Evolutionary conservation across 1,140 invertebrate species (phyloP).

Genomic region (Lanistes nyassanus): DNA sequence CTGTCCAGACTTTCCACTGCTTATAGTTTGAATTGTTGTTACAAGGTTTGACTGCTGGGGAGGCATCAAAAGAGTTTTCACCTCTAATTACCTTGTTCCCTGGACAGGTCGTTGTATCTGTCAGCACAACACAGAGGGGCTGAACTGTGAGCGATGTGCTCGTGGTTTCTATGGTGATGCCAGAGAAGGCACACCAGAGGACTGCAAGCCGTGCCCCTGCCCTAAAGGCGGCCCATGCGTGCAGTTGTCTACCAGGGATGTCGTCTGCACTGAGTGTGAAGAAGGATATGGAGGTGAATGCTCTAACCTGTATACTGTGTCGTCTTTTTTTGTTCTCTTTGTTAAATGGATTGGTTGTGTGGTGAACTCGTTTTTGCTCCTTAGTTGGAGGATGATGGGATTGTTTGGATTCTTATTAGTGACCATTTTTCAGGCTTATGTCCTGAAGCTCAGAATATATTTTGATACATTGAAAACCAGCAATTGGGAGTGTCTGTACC

Average conservation of each 20-base stretch:
- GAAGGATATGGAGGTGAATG: conserved; percentile 85
- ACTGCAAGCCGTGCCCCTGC: conserved; percentile 94
- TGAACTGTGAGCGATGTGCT: conserved; percentile 93
- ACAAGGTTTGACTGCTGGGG: no score
- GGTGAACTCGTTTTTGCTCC: no score
- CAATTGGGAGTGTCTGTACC: no score
- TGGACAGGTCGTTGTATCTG: conserved; percentile 90
- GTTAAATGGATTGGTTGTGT: no score
- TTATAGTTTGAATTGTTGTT: no score
- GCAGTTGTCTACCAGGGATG: conserved; percentile 80
- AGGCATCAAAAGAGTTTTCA: no score
- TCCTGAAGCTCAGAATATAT: no score
- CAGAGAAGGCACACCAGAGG: conserved; percentile 82
- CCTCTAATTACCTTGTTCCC: conserved; percentile 2
- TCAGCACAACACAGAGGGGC: conserved; percentile 94
- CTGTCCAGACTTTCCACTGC: no score
- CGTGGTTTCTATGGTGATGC: conserved; percentile 96
- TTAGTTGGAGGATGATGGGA: no score
- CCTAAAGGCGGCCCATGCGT: conserved; percentile 93
- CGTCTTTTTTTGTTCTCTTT: neutral
- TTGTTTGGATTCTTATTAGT: no score
- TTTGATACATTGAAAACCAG: no score
- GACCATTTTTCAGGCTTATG: no score
- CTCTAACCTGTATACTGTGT: neutral
- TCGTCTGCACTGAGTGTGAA: conserved; percentile 95